Percentiles rank a stretch among this genome's conserved stretches.
phyloP scores from a whole-genome alignment of 1,140 invertebrate genomes.

The Lycorma delicatula region DNA sequence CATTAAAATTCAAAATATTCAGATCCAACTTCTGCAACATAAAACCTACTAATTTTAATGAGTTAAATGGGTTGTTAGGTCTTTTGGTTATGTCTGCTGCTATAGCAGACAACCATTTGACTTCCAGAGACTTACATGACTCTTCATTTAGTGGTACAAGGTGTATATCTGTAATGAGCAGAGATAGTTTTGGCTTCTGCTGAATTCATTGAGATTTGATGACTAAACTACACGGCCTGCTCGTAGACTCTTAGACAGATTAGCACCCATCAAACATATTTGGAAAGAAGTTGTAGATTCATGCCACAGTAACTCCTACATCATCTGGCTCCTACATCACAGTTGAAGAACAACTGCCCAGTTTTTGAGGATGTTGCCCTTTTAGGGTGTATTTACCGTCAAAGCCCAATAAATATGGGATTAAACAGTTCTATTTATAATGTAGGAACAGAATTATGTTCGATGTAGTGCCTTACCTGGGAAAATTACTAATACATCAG shows the following conservation, averaged over 20 bases:
- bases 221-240: conserved; percentile 20
- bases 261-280: conserved; percentile 22
- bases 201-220: conserved; percentile 20
- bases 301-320: conserved; percentile 9
- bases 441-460: conserved; percentile 30
- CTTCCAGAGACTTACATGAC: too few species aligned
- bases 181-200: conserved; percentile 23
- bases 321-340: conserved; percentile 10
- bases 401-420: conserved; percentile 41
- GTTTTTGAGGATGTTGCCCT: conserved; percentile 35
- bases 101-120: too few species aligned
- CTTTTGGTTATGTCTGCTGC: too few species aligned
- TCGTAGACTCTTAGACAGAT: conserved; percentile 19
- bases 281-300: conserved; percentile 19
- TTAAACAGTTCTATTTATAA: conserved; percentile 36
- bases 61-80: too few species aligned
- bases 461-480: conserved; percentile 1
- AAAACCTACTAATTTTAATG: too few species aligned
- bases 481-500: conserved; percentile 1
- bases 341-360: conserved; percentile 24
- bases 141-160: too few species aligned
- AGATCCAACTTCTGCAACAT: too few species aligned
- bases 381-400: conserved; percentile 40
- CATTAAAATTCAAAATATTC: too few species aligned
- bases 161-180: conserved; percentile 19